Evolutionary conservation across 2,888 invertebrate species (phyloP), one percentile per base, ranked within the genome.

Genomic region (Agrochola lychnidis): DNA sequence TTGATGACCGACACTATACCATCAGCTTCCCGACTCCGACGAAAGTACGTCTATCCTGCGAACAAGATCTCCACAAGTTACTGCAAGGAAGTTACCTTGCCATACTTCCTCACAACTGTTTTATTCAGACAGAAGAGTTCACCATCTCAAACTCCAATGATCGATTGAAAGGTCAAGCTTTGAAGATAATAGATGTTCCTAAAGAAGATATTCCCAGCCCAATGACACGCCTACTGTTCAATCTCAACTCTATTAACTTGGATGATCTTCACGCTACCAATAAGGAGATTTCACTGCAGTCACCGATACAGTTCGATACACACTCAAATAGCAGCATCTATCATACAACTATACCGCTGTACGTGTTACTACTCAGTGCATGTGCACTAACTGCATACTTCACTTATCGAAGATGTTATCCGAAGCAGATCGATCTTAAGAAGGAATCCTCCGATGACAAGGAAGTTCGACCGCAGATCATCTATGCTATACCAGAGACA

Each of bases 321-420:
- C 5, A 7, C 5, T 51, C 53, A 68, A 25, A 56, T 69, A 57
- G 4, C 40, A 69, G 69, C 16, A 1, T 69, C 2, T 42, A 69
- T 42, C 69, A 68, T 7, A 56, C 68, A 42, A 69, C 56, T 0
- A 69, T 69, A 69, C 56, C 68, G 10, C 56, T 69, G 2, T 56
- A 69, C 4, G 10, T 36, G 51, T 36, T 67, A 53, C 14, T 53
- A 56, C 22, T 56, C 53, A 2, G 53, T 40, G 53, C 68, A 53
- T 53, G 53, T 1, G 68, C 68, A 68, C 53, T 68, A 2, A n/a
- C 7, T 36, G 48, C 12, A 10, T 51, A 36, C 36, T 36, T 36
- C 36, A 19, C 22, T 1, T 68, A 53, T 14, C 66, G 66, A 51
- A 67, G 22, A 67, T 67, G 36, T 36, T 36, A 36, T 36, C 36